Conservation (phyloP, 2,888 invertebrate species). For the Rhabditoides inermis region DNA sequence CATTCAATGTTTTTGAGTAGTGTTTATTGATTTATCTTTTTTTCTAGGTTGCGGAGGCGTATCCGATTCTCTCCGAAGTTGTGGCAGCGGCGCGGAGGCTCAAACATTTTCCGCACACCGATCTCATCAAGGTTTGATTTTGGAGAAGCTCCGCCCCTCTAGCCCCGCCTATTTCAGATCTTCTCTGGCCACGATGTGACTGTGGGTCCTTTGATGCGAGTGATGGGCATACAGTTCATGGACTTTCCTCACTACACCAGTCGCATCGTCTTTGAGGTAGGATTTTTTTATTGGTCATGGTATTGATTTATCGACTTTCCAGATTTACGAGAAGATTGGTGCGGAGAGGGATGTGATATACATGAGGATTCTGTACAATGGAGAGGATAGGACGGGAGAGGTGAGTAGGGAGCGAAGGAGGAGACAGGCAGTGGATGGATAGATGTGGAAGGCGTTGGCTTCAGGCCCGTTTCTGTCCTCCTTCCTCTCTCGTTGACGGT, state of each 20-base stretch:
- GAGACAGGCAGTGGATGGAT: neutral
- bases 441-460: neutral
- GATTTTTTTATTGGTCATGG: neutral
- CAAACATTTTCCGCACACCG: conserved; percentile 20
- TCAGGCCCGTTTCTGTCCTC: conserved; percentile 2
- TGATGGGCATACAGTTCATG: conserved; percentile 21
- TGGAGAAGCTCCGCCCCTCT: neutral
- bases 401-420: conserved; percentile 1
- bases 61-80: conserved; percentile 15
- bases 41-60: conserved; percentile 15
- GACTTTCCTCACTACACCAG: conserved; percentile 72
- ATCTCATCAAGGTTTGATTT: conserved; percentile 15
- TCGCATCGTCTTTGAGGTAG: conserved; percentile 74
- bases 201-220: conserved; percentile 26
- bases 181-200: conserved; percentile 32
- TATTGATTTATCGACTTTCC: neutral
- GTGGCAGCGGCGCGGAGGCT: conserved; percentile 10
- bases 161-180: conserved; percentile 11
- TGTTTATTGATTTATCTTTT: too few relatives aligned
- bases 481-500: conserved; percentile 10
- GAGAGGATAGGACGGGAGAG: conserved; percentile 18
- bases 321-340: conserved; percentile 17
- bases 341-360: too few relatives aligned
- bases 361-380: conserved; percentile 29
- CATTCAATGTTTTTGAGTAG: too few relatives aligned